Base-by-base conservation (phyloP, 2,888 invertebrate genomes). In the Drosophila meridionalis region DNA sequence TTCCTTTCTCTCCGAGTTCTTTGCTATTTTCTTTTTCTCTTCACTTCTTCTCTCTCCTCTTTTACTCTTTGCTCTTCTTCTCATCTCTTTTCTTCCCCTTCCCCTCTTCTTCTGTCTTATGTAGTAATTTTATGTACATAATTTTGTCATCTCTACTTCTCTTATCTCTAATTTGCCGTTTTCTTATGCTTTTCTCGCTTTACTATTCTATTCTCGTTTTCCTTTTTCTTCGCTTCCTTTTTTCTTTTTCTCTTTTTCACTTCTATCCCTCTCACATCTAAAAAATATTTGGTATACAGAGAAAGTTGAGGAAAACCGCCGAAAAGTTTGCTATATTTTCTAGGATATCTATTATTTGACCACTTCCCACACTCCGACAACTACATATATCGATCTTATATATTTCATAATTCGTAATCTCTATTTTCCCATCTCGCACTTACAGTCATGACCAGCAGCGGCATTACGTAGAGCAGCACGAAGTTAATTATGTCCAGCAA, bases 401-500 rank as follows among this genome's bases (percentile, higher is more conserved):
- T 12, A 47, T 14, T 30, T 30, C 3, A 7, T 9, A n/a, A 4
- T 28, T 0, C 12, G 28, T 5, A 28, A 26, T 45, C 45, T 45
- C 11, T 5, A 28, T 2, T 12, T 5, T 1, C 38, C 1, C 32
- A 32, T 20, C 50, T n/a, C 6, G 11, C 1, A 12, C 95, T 94
- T 91, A 96, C 96, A 94, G 95, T 95, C 95, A 98, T 97, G 34
- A 97, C 95, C 58, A 95, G 94, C 59, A 98, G 93, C 0, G 98
- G 98, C 45, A 97, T 94, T 48, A 97, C 94, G 93, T 98, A 98
- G 73, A 98, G 95, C 9, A 98, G 94, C 7, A 96, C 95, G 87
- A 98, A 96, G 93, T 97, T 97, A 77, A 96, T 95, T 93, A 96
- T 95, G 91, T 97, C 97, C 91, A 97, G 95, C 47, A 96, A 91